phyloP scores from a whole-genome alignment of 2,888 invertebrate species.

The Portevinia maculata region DNA sequence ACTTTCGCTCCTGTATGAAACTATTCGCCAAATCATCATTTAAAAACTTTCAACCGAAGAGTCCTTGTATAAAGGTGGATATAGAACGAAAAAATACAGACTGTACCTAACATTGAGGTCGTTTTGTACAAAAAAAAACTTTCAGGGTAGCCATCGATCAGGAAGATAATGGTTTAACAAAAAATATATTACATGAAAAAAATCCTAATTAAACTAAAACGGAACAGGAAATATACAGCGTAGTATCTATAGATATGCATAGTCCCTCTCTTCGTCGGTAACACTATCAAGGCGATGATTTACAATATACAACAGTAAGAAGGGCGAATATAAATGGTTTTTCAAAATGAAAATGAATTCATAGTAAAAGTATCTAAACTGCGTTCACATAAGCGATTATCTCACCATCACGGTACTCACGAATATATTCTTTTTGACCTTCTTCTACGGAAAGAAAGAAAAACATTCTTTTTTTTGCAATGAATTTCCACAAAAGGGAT shows the following conservation, averaged over 20 bases:
- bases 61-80: conserved; percentile 51
- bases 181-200: conserved; percentile 24
- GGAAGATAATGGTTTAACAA: conserved; percentile 49
- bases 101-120: conserved; percentile 47
- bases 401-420: conserved; percentile 60
- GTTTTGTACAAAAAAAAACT: conserved; percentile 19
- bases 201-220: conserved; percentile 68
- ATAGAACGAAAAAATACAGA: conserved; percentile 11
- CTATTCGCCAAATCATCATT: conserved; percentile 73
- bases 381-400: conserved; percentile 69
- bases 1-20: conserved; percentile 36
- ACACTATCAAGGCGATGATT: conserved; percentile 53
- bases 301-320: conserved; percentile 29
- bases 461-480: conserved; percentile 36
- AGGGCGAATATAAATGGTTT: conserved; percentile 55
- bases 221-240: conserved; percentile 17
- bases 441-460: conserved; percentile 7
- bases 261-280: conserved; percentile 12
- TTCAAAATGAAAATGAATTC: conserved; percentile 63
- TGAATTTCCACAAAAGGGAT: not conserved
- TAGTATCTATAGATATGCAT: conserved; percentile 42
- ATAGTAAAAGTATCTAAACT: conserved; percentile 33
- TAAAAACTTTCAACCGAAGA: conserved; percentile 48
- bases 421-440: conserved; percentile 14
- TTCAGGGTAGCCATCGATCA: conserved; percentile 65